Conservation (phyloP, 2,888 invertebrate species). For the Vesta saturnalis region DNA sequence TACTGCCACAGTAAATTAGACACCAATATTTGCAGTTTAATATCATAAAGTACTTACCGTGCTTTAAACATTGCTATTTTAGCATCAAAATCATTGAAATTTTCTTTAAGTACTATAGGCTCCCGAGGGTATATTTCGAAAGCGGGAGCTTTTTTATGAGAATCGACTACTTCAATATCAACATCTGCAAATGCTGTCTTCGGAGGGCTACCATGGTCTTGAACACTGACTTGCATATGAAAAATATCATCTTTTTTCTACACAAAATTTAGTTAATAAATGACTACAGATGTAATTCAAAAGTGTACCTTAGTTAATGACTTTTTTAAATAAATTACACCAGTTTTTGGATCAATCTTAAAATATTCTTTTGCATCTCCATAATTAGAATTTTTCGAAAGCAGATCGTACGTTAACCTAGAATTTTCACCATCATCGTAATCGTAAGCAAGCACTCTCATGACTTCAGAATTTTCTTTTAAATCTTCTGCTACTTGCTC, state of each 20-base stretch:
- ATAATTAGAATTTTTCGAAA: slow-evolving; percentile 63
- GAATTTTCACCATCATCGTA: slow-evolving; percentile 94
- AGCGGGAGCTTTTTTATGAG: slow-evolving; percentile 85
- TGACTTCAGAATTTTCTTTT: slow-evolving; percentile 76
- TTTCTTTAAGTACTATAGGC: slow-evolving; percentile 76
- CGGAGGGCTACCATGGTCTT: slow-evolving; percentile 75
- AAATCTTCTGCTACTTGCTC: slow-evolving; percentile 88
- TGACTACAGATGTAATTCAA: background rate
- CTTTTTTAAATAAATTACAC: slow-evolving; percentile 71
- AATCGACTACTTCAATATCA: slow-evolving; percentile 85
- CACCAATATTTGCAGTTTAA: too few relatives aligned
- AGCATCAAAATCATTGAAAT: slow-evolving; percentile 75
- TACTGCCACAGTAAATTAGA: too few relatives aligned
- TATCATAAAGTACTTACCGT: slow-evolving; percentile 72
- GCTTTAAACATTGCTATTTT: slow-evolving; percentile 78
- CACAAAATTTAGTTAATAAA: slow-evolving; percentile 44
- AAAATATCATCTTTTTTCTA: slow-evolving; percentile 73
- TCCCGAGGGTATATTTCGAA: slow-evolving; percentile 72
- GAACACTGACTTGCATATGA: slow-evolving; percentile 78
- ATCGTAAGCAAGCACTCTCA: slow-evolving; percentile 92
- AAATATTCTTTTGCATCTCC: slow-evolving; percentile 73
- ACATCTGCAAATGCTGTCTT: slow-evolving; percentile 79
- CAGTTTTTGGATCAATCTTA: slow-evolving; percentile 80
- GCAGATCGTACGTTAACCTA: slow-evolving; percentile 76
- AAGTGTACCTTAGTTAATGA: slow-evolving; percentile 24